Evolutionary conservation across 2,113 vertebrate species (phyloP).

Genomic region (Callospermophilus lateralis): DNA sequence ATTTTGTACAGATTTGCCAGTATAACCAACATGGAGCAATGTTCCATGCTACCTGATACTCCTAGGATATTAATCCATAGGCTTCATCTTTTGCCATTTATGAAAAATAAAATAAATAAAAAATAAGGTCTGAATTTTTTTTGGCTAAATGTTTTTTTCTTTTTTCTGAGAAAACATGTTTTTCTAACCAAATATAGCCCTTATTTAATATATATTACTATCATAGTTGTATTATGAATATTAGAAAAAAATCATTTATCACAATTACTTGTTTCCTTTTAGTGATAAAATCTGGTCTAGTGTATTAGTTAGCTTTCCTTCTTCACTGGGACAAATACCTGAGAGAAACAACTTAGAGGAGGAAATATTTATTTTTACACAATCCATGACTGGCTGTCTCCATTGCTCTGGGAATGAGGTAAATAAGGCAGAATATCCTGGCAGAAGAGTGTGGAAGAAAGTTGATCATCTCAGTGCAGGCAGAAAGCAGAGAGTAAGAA

Average conservation of each 20-base stretch:
- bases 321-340: too few species aligned
- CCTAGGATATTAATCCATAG: background rate
- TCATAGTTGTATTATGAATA: background rate
- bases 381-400: too few species aligned
- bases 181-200: background rate
- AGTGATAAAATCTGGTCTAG: background rate
- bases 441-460: too few species aligned
- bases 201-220: background rate
- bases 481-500: too few species aligned
- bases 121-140: background rate
- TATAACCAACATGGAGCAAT: background rate
- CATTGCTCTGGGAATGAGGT: too few species aligned
- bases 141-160: background rate
- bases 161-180: background rate
- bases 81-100: background rate
- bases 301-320: background rate
- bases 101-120: background rate
- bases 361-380: too few species aligned
- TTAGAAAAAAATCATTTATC: background rate
- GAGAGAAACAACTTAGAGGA: too few species aligned
- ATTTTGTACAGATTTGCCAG: background rate
- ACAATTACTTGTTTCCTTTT: background rate
- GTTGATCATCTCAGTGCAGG: too few species aligned
- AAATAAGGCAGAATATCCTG: too few species aligned
- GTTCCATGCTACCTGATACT: fast-evolving